These are phyloP conservation scores for Therioaphis trifolii DNA, from an alignment of 2,888 invertebrate genomes.

Conservation along the genomic window DNA sequence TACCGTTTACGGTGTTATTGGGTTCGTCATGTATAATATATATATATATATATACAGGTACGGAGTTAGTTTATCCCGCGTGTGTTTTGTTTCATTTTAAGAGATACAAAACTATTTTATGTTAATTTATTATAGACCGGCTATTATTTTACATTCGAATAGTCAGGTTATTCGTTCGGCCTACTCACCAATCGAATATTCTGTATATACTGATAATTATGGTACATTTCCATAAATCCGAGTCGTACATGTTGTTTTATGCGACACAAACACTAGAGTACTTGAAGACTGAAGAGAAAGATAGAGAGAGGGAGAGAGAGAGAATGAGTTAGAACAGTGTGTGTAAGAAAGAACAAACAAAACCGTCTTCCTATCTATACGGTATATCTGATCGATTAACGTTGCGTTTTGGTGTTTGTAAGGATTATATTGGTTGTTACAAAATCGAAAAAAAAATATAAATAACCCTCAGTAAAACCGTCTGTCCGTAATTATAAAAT, in stretches of 20 bases:
- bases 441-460: conserved; percentile 3
- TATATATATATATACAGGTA: conserved; percentile 21
- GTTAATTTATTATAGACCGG: conserved; percentile 52
- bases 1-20: conserved; percentile 11
- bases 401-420: conserved; percentile 21
- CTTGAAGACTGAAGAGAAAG: conserved; percentile 13
- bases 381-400: conserved; percentile 61
- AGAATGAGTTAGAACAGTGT: neutral
- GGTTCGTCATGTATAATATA: neutral
- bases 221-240: conserved; percentile 57
- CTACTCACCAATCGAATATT: conserved; percentile 59
- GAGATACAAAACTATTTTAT: conserved; percentile 53
- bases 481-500: conserved; percentile 42
- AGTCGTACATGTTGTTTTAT: conserved; percentile 48
- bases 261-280: conserved; percentile 37
- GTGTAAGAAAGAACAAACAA: neutral
- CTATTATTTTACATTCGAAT: conserved; percentile 61
- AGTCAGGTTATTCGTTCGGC: conserved; percentile 53
- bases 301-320: neutral
- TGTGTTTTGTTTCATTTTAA: conserved; percentile 47
- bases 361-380: conserved; percentile 25
- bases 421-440: conserved; percentile 44
- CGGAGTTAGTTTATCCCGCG: neutral
- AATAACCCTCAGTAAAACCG: conserved; percentile 30
- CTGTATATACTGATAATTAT: conserved; percentile 50